phyloP scores from a whole-genome alignment of 1,140 invertebrate genomes.

The Sycobia sp. region DNA sequence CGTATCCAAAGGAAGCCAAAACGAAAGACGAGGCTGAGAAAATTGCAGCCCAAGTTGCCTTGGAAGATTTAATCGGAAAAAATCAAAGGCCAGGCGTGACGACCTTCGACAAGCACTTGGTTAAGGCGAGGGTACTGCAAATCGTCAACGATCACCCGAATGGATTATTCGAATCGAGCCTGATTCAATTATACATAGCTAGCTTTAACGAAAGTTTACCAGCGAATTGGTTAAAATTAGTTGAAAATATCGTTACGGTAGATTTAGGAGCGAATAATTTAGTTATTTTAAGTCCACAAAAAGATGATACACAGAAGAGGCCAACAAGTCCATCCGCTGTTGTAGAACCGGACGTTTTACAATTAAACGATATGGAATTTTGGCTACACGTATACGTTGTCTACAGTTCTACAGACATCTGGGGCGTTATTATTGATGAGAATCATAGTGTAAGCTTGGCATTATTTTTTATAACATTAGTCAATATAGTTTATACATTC shows the following conservation, averaged over 20 bases:
- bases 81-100: constrained; percentile 43
- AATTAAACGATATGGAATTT: constrained; percentile 12
- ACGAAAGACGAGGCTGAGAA: constrained; percentile 61
- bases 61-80: constrained; percentile 54
- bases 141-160: constrained; percentile 62
- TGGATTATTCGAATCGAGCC: constrained; percentile 55
- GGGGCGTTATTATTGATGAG: constrained; percentile 63
- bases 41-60: constrained; percentile 62
- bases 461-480: not conserved
- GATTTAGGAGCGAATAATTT: constrained; percentile 61
- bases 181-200: constrained; percentile 55
- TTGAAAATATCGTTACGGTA: constrained; percentile 58
- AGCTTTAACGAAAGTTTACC: constrained; percentile 64
- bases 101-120: constrained; percentile 41
- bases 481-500: not conserved
- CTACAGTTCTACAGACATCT: constrained; percentile 63
- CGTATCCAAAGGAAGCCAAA: constrained; percentile 66
- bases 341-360: constrained; percentile 17
- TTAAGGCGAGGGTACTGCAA: constrained; percentile 56
- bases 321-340: not conserved
- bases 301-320: constrained; percentile 12
- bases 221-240: constrained; percentile 60
- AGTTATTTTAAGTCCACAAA: constrained; percentile 53
- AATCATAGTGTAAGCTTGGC: constrained; percentile 62
- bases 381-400: constrained; percentile 50